Conservation (phyloP, 2,797 vertebrate species). For the Acrocephalus scirpaceus region DNA sequence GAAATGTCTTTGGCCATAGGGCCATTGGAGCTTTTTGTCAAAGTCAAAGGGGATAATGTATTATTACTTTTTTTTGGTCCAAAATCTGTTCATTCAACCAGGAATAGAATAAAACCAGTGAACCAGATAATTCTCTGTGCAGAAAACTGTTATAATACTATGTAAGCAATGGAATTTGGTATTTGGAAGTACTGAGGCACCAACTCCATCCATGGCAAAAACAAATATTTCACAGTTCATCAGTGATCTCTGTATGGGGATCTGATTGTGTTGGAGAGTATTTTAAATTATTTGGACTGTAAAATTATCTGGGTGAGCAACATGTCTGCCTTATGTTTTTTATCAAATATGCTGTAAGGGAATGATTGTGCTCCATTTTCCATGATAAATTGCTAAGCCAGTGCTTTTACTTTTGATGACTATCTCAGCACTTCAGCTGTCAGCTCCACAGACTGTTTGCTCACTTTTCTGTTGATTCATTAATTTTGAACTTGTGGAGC, state of each 20-base stretch:
- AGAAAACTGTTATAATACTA: background rate
- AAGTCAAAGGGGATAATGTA: background rate
- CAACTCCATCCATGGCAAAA: background rate
- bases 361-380: constrained; percentile 47
- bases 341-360: constrained; percentile 20
- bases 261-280: background rate
- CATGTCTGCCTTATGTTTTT: constrained; percentile 27
- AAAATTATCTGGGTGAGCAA: constrained; percentile 6
- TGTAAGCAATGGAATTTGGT: background rate
- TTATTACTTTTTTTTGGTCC: background rate
- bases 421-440: constrained; percentile 58
- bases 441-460: constrained; percentile 38
- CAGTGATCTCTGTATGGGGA: background rate
- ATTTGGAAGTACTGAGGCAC: background rate
- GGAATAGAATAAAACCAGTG: background rate
- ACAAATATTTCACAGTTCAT: background rate
- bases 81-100: background rate
- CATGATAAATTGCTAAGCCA: constrained; percentile 43
- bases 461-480: constrained; percentile 60
- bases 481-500: constrained; percentile 47
- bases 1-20: background rate
- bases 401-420: constrained; percentile 51
- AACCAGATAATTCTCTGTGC: background rate
- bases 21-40: background rate
- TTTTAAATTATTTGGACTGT: constrained; percentile 16